phyloP scores from a whole-genome alignment of 2,888 invertebrate genomes.

The Zaprionus obscuricornis region DNA sequence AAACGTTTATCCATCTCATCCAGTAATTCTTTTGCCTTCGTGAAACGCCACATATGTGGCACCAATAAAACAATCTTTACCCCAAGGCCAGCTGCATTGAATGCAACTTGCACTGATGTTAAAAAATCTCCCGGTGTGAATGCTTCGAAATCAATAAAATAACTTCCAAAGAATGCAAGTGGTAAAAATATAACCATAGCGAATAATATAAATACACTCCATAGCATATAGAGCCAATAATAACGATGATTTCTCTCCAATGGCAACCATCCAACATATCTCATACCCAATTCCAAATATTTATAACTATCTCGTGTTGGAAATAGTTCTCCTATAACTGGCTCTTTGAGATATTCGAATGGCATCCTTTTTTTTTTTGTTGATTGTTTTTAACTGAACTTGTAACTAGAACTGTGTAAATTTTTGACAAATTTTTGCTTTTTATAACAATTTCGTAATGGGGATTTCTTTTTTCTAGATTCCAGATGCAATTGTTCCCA shows the following conservation, averaged over 20 bases:
- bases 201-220: neutral
- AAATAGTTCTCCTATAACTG: neutral
- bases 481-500: constrained; percentile 40
- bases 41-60: constrained; percentile 26
- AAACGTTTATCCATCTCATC: constrained; percentile 38
- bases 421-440: neutral
- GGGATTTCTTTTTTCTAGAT: neutral
- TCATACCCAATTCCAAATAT: constrained; percentile 38
- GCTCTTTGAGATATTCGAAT: constrained; percentile 27
- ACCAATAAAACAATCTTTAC: constrained; percentile 9
- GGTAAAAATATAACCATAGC: constrained; percentile 29
- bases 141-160: constrained; percentile 15
- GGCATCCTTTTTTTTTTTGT: constrained; percentile 14
- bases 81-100: constrained; percentile 14
- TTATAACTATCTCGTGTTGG: constrained; percentile 33
- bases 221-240: constrained; percentile 6
- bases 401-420: constrained; percentile 11
- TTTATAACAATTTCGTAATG: constrained; percentile 20
- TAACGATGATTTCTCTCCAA: neutral
- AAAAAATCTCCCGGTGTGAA: constrained; percentile 35
- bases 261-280: constrained; percentile 34
- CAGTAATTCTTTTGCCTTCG: constrained; percentile 24
- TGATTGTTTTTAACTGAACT: neutral
- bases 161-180: constrained; percentile 28
- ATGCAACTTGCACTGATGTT: constrained; percentile 33